Base-by-base conservation (phyloP, 1,140 invertebrate genomes). In the Hormaphis cornu region DNA sequence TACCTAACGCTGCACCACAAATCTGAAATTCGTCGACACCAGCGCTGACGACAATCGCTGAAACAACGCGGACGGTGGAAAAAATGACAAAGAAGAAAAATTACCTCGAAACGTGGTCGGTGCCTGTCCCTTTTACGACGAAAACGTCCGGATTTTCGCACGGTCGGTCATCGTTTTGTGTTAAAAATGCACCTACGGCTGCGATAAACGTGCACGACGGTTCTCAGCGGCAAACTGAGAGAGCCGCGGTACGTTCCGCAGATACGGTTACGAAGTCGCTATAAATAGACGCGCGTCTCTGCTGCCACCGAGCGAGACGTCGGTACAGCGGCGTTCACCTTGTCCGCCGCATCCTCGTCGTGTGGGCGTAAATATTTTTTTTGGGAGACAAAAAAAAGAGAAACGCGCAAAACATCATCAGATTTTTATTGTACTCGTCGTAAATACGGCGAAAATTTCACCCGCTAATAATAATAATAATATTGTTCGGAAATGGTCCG, bases 261-360 rank as follows among this genome's bases (percentile, higher is more conserved):
- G 58, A 61, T 61, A 46, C 59, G 59, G 26, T 48, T 48, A 48
- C 40, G 24, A 33, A 33, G 44, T 48, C 3, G 30, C 61, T 66
- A 66, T 66, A 66, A 66, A 66, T 66, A 66, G 61, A 48, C 42
- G 44, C 37, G 40, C 35, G n/a, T n/a, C n/a, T n/a, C n/a, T n/a
- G n/a, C n/a, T n/a, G n/a, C 14, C 10, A 8, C 40, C 26, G 58
- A 63, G 42, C 22, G 59, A 61, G 46, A 46, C 35, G n/a, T n/a
- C 40, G 40, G 33, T 48, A 16, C 26, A n/a, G n/a, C 10, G 24
- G 44, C 42, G 28, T 46, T 66, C 44, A 66, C 42, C 44, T 63
- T 63, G 59, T 63, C n/a, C n/a, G n/a, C n/a, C 59, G 59, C 59
- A 63, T 63, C 59, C 59, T n/a, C 42, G 44, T 63, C n/a, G 24